These are phyloP conservation scores for Drosophila nebulosa DNA, from an alignment of 1,140 invertebrate species.

Conservation along the genomic window DNA sequence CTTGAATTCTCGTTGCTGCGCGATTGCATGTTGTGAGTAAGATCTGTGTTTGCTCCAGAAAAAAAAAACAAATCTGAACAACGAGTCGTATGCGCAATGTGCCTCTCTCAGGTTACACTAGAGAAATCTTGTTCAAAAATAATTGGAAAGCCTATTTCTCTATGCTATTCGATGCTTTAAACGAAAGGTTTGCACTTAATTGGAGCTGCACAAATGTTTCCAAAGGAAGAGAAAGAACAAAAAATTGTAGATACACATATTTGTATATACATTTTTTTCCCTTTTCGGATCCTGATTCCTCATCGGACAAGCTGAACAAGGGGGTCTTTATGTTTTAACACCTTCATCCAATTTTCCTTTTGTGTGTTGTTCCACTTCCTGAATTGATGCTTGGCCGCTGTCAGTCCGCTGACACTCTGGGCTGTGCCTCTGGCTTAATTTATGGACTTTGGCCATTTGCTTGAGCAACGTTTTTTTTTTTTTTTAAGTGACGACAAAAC, in stretches of 20 bases:
- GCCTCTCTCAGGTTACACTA: background rate
- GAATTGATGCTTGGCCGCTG: slow-evolving; percentile 65
- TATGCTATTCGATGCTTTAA: too few relatives aligned
- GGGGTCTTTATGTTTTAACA: slow-evolving; percentile 73
- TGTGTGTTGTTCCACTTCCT: slow-evolving; percentile 51
- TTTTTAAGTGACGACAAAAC: slow-evolving; percentile 80
- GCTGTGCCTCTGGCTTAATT: slow-evolving; percentile 57
- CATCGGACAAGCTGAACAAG: slow-evolving; percentile 37
- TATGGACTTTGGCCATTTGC: slow-evolving; percentile 77
- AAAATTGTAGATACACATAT: background rate
- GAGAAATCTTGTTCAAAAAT: slow-evolving; percentile 62
- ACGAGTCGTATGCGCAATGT: slow-evolving; percentile 57
- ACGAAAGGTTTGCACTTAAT: slow-evolving; percentile 35
- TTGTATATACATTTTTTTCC: background rate
- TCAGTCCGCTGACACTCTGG: slow-evolving; percentile 39
- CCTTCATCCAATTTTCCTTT: slow-evolving; percentile 79
- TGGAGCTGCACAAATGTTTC: slow-evolving; percentile 39
- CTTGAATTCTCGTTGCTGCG: slow-evolving; percentile 17
- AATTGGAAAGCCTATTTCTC: slow-evolving; percentile 48
- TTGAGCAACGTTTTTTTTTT: slow-evolving; percentile 51
- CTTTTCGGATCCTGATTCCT: slow-evolving; percentile 12
- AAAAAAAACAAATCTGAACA: too few relatives aligned
- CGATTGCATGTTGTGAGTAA: slow-evolving; percentile 17
- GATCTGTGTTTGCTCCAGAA: slow-evolving; percentile 30
- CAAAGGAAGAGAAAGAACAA: background rate